A percentile compares a stretch with the other conserved stretches of the same genome.
These are phyloP conservation scores for Achatina immaculata DNA, from an alignment of 1,140 invertebrate genomes.

Conservation along the genomic window DNA sequence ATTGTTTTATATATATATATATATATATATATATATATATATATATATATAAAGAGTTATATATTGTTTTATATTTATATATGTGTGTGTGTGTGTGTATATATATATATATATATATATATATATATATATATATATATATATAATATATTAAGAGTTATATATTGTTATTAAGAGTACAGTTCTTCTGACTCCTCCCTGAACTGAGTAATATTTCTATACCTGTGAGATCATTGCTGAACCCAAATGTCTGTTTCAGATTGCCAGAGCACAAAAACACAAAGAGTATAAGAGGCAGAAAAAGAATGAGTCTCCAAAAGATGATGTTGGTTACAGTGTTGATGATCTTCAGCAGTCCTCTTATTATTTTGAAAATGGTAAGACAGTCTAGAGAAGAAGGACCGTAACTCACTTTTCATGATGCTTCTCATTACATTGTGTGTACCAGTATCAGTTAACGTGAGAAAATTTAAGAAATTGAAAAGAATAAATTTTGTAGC, in stretches of 20 bases:
- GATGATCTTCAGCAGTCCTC: conserved; percentile 80
- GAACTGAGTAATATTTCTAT: not conserved
- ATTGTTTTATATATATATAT: no score
- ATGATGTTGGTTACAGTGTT: conserved; percentile 40
- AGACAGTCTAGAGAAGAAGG: conserved; percentile 48
- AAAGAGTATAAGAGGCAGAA: conserved; percentile 4
- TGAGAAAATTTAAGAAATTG: no score
- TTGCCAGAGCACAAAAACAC: conserved; percentile 18
- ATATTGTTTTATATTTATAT: no score
- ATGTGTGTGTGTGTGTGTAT: not conserved
- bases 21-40: not conserved
- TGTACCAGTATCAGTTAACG: no score
- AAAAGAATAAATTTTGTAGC: no score
- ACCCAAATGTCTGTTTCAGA: not conserved
- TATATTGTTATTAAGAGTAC: not conserved
- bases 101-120: conserved; percentile 5
- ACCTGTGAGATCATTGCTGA: not conserved
- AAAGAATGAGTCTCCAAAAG: not conserved
- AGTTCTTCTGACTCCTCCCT: not conserved
- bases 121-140: conserved; percentile 5
- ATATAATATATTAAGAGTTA: not conserved
- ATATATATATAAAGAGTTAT: no score
- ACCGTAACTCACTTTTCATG: not conserved
- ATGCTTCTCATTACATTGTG: no score
- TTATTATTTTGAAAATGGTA: conserved; percentile 97